A percentile compares a stretch with the other conserved stretches of the same genome.
phyloP scores from a whole-genome alignment of 1,140 invertebrate genomes.

The Hyphantria cunea region DNA sequence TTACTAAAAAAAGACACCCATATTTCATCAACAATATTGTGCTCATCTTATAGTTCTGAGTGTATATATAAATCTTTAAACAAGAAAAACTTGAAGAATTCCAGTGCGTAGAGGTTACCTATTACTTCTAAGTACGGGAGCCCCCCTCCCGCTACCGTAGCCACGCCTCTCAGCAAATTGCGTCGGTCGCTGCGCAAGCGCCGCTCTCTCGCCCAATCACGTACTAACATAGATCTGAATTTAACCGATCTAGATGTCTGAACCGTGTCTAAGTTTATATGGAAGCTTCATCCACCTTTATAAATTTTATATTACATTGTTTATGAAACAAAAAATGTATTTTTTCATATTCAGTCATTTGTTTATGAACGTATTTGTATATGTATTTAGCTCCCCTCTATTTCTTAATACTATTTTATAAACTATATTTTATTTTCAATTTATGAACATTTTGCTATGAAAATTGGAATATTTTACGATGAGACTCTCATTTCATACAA shows the following conservation, averaged over 20 bases:
- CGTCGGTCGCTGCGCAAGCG: conserved; percentile 45
- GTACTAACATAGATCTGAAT: conserved; percentile 42
- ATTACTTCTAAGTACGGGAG: conserved; percentile 22
- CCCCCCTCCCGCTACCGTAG: conserved; percentile 58
- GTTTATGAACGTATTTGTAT: no score
- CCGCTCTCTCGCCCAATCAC: conserved; percentile 64
- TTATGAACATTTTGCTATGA: no score
- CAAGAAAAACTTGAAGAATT: conserved; percentile 24
- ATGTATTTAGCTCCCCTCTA: no score
- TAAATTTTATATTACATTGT: neutral
- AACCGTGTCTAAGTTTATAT: conserved; percentile 14
- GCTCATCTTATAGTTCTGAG: neutral
- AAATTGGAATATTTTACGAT: no score
- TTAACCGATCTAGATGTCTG: conserved; percentile 44
- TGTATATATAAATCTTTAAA: conserved; percentile 11
- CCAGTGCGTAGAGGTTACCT: conserved; percentile 20
- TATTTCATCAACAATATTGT: neutral
- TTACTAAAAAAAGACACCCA: neutral
- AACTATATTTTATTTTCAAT: no score
- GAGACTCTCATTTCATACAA: no score
- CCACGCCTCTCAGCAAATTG: conserved; percentile 51
- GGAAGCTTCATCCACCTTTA: neutral
- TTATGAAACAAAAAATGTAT: no score
- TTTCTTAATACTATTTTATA: no score
- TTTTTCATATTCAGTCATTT: no score